Conservation (phyloP, 2,113 vertebrate species). For the Scomber colias region DNA sequence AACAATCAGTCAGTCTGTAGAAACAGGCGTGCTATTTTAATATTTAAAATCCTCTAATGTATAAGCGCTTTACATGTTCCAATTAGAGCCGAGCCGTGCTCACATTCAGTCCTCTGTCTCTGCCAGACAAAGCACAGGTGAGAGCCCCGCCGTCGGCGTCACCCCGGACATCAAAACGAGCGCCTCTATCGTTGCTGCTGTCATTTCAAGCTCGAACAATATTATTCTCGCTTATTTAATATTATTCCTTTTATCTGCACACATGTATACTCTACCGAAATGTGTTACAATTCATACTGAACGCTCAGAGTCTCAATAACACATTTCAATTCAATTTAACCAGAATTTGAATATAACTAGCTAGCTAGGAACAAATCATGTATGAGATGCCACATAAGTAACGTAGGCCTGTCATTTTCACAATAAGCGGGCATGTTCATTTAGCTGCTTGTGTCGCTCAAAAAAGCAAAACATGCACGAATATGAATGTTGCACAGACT, state of each 20-base stretch:
- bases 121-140: conserved; percentile 69
- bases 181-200: conserved; percentile 50
- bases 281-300: no score
- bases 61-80: no score
- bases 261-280: background rate
- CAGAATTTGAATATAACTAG: background rate
- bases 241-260: background rate
- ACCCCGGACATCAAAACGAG: conserved; percentile 51
- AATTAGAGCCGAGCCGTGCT: background rate
- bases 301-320: background rate
- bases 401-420: conserved; percentile 55
- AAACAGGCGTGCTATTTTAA: background rate
- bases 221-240: conserved; percentile 3
- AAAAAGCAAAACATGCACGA: background rate
- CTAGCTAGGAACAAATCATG: background rate
- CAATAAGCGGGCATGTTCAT: conserved; percentile 21
- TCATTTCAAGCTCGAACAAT: conserved; percentile 16
- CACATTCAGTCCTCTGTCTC: background rate
- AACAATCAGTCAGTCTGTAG: background rate
- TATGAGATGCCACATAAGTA: conserved; percentile 16
- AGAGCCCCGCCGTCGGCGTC: conserved; percentile 41
- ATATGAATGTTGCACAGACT: conserved; percentile 4
- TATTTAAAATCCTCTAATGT: background rate
- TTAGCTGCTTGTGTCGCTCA: conserved; percentile 1
- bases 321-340: background rate